These are phyloP conservation scores for Lumbricus terrestris DNA, from an alignment of 2,888 invertebrate genomes.

Conservation along the genomic window DNA sequence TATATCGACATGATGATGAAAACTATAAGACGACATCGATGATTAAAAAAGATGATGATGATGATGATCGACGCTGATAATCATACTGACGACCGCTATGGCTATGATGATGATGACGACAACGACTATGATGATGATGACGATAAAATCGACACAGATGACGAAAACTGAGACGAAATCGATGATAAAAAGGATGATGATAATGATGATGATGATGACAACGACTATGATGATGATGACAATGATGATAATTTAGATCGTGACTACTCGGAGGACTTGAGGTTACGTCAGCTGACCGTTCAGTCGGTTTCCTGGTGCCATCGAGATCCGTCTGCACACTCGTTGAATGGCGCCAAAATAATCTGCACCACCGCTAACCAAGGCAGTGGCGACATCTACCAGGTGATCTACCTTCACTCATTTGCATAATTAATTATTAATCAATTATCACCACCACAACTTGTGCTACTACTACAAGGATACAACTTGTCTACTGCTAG, in stretches of 20 bases:
- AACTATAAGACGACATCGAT: not conserved
- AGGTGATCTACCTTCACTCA: not conserved
- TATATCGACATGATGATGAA: no score
- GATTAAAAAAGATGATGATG: no score
- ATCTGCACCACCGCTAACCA: not conserved
- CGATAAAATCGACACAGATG: slow-evolving; percentile 19
- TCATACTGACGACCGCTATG: no score
- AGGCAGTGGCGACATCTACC: not conserved
- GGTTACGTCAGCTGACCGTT: not conserved
- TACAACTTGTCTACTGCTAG: no score
- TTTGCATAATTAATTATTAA: not conserved
- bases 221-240: slow-evolving; percentile 23
- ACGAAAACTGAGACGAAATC: slow-evolving; percentile 4
- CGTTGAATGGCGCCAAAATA: not conserved
- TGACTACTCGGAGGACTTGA: not conserved
- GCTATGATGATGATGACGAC: not conserved
- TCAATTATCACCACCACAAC: no score
- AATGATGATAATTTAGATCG: no score
- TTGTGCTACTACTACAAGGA: no score
- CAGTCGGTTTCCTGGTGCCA: not conserved
- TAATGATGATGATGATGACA: slow-evolving; percentile 21
- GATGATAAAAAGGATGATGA: slow-evolving; percentile 27
- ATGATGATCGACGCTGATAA: no score
- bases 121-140: not conserved
- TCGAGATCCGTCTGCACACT: not conserved